These are phyloP conservation scores for Perdita meconis DNA, from an alignment of 2,888 invertebrate species.

Conservation along the genomic window DNA sequence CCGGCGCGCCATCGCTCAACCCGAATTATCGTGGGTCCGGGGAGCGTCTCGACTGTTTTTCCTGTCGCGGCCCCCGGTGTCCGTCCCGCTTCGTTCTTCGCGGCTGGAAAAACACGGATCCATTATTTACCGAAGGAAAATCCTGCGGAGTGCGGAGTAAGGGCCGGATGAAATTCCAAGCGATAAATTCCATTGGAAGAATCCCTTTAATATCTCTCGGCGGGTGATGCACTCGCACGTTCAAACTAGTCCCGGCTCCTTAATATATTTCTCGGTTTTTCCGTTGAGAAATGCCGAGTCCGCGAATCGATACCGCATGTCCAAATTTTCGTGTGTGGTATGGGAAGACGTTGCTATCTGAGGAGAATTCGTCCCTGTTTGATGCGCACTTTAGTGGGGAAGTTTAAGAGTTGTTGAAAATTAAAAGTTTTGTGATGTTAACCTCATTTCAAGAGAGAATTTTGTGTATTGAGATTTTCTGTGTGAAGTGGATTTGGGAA, in stretches of 20 bases:
- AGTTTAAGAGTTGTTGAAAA: too few relatives aligned
- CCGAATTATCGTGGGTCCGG: neutral
- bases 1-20: too few relatives aligned
- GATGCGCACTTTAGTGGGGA: too few relatives aligned
- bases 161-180: neutral
- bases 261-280: constrained; percentile 36
- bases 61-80: too few relatives aligned
- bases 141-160: neutral
- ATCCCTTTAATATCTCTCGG: constrained; percentile 12
- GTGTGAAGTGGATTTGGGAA: too few relatives aligned
- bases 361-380: too few relatives aligned
- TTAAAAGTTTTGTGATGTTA: too few relatives aligned
- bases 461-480: too few relatives aligned
- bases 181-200: constrained; percentile 9
- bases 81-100: too few relatives aligned
- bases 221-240: constrained; percentile 11
- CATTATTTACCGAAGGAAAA: neutral
- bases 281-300: constrained; percentile 35
- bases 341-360: too few relatives aligned
- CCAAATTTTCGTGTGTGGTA: constrained; percentile 34
- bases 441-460: too few relatives aligned
- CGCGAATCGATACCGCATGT: constrained; percentile 44
- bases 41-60: neutral
- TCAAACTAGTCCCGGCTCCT: constrained; percentile 26
- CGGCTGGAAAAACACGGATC: constrained; percentile 6